Conservation (phyloP, 2,113 vertebrate species). For the Poecile atricapillus region DNA sequence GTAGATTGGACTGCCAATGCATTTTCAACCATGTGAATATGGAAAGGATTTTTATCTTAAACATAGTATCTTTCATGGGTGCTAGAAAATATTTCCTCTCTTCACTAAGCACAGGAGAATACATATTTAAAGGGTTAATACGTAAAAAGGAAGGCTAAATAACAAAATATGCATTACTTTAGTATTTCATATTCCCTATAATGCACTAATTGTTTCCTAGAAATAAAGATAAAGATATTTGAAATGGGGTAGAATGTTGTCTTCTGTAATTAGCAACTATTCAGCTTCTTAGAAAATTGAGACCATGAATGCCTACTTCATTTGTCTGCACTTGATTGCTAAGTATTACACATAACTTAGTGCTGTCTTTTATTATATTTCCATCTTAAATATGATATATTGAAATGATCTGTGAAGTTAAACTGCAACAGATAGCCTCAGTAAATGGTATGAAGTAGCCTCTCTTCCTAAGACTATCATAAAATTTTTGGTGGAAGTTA, state of each 20-base stretch:
- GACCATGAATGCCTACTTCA: not conserved
- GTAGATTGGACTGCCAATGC: not conserved
- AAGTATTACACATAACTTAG: not conserved
- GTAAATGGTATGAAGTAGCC: not conserved
- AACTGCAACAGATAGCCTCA: not conserved
- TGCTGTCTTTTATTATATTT: not conserved
- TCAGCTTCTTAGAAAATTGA: slow-evolving; percentile 32
- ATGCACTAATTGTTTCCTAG: slow-evolving; percentile 23
- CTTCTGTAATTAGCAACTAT: slow-evolving; percentile 39
- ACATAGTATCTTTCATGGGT: not conserved
- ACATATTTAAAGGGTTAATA: not conserved
- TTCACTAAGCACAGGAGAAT: not conserved
- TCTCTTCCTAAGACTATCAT: not conserved
- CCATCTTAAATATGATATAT: not conserved
- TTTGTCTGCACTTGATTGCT: slow-evolving; percentile 23
- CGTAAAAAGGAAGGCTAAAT: not conserved
- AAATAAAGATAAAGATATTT: slow-evolving; percentile 24
- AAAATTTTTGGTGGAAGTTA: not conserved
- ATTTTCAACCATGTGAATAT: not conserved
- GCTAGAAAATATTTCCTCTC: not conserved
- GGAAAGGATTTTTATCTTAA: not conserved
- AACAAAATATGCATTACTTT: not conserved
- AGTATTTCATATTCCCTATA: not conserved
- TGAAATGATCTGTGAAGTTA: not conserved
- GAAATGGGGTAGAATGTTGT: not conserved